phyloP scores from a whole-genome alignment of 2,888 invertebrate genomes.

The Hypselothyrea guttata region DNA sequence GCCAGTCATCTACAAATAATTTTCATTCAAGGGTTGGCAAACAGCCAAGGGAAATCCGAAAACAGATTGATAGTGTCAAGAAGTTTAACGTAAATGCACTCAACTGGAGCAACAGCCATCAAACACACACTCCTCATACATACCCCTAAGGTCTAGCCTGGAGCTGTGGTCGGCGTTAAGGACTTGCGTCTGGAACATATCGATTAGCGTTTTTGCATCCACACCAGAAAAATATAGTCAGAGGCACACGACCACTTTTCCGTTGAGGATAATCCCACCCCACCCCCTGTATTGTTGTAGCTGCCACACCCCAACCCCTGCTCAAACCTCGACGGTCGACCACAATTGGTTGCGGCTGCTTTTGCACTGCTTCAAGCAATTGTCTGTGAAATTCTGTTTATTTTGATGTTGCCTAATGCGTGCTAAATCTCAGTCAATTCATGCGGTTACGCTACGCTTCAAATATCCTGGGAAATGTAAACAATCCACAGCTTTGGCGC shows the following conservation, averaged over 20 bases:
- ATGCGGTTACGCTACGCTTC: constrained; percentile 40
- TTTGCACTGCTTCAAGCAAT: constrained; percentile 57
- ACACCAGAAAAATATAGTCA: constrained; percentile 43
- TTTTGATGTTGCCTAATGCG: constrained; percentile 73
- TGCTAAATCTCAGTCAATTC: constrained; percentile 55
- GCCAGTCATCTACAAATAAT: constrained; percentile 31
- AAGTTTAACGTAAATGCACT: constrained; percentile 36
- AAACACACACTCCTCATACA: constrained; percentile 29
- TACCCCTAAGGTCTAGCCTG: constrained; percentile 9
- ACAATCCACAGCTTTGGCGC: constrained; percentile 43
- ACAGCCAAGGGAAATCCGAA: constrained; percentile 24
- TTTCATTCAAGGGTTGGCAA: constrained; percentile 44
- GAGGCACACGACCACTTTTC: constrained; percentile 38
- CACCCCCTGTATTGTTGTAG: constrained; percentile 6
- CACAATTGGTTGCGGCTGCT: constrained; percentile 56
- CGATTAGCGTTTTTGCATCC: constrained; percentile 69
- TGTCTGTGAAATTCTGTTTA: constrained; percentile 74
- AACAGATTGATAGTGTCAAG: constrained; percentile 67
- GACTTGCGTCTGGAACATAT: constrained; percentile 71
- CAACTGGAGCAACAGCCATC: constrained; percentile 50
- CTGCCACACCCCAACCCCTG: not conserved
- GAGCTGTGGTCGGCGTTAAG: constrained; percentile 15
- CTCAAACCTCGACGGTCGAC: constrained; percentile 16
- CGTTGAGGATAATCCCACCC: constrained; percentile 59
- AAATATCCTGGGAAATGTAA: constrained; percentile 68